phyloP scores from a whole-genome alignment of 1,140 invertebrate genomes.

The Apocrypta bakeri region DNA sequence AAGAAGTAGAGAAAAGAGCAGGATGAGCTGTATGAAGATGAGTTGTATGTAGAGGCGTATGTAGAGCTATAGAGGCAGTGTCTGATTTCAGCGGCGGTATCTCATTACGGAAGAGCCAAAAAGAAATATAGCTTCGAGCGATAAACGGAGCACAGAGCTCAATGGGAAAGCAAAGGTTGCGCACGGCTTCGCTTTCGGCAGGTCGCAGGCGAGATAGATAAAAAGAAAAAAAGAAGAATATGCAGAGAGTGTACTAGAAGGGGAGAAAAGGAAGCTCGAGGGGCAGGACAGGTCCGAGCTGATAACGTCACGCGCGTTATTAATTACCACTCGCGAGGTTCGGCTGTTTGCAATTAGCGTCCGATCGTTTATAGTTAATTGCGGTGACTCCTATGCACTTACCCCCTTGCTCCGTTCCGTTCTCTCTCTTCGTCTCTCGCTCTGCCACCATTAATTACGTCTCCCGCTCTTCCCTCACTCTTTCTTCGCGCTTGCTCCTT shows the following conservation, averaged over 20 bases:
- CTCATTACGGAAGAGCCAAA: slow-evolving; percentile 55
- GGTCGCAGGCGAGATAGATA: not conserved
- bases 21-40: too few relatives aligned
- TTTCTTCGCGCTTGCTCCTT: slow-evolving; percentile 29
- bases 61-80: too few relatives aligned
- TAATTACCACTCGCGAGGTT: slow-evolving; percentile 64
- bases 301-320: slow-evolving; percentile 68
- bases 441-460: slow-evolving; percentile 65
- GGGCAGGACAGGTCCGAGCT: slow-evolving; percentile 50
- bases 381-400: slow-evolving; percentile 59
- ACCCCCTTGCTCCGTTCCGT: slow-evolving; percentile 45
- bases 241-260: not conserved
- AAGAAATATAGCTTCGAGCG: not conserved
- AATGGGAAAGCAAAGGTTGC: slow-evolving; percentile 5
- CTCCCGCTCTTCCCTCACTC: slow-evolving; percentile 32
- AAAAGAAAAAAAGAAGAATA: not conserved
- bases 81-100: slow-evolving; percentile 52
- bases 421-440: slow-evolving; percentile 39
- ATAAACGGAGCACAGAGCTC: not conserved
- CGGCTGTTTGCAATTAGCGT: slow-evolving; percentile 69
- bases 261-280: not conserved
- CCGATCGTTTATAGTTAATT: slow-evolving; percentile 69
- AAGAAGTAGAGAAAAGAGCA: too few relatives aligned
- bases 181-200: not conserved
- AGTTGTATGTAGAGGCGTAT: too few relatives aligned